Percentiles rank a stretch among this genome's conserved stretches.
phyloP scores from a whole-genome alignment of 2,113 vertebrate genomes.

The Butorides virescens region DNA sequence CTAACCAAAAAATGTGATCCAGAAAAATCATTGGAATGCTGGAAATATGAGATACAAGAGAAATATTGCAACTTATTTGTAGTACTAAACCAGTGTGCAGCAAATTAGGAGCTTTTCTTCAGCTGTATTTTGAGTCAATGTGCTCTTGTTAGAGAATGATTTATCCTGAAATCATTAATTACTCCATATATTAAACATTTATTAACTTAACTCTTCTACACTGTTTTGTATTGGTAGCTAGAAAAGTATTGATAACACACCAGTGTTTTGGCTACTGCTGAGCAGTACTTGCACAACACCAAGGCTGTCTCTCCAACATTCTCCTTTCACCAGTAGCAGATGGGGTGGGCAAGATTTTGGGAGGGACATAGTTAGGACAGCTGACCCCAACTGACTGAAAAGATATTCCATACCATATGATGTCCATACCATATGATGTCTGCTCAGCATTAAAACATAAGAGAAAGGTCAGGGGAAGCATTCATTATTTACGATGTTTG shows the following conservation, averaged over 20 bases:
- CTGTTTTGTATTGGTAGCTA: neutral
- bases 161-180: conserved; percentile 25
- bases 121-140: neutral
- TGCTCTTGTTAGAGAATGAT: neutral
- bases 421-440: neutral
- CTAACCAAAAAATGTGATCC: neutral
- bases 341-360: neutral
- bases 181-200: neutral
- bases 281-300: neutral
- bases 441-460: neutral
- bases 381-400: neutral
- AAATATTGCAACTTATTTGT: neutral
- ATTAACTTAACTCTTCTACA: neutral
- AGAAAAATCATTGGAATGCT: neutral
- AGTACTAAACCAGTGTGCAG: neutral
- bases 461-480: neutral
- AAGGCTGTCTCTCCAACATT: neutral
- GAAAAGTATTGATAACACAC: neutral
- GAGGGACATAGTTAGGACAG: neutral
- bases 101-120: neutral
- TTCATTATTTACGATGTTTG: neutral
- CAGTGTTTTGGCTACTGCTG: neutral
- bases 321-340: neutral
- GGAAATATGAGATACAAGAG: neutral
- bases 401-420: neutral